phyloP scores from a whole-genome alignment of 2,113 vertebrate genomes.

The Chionis minor region DNA sequence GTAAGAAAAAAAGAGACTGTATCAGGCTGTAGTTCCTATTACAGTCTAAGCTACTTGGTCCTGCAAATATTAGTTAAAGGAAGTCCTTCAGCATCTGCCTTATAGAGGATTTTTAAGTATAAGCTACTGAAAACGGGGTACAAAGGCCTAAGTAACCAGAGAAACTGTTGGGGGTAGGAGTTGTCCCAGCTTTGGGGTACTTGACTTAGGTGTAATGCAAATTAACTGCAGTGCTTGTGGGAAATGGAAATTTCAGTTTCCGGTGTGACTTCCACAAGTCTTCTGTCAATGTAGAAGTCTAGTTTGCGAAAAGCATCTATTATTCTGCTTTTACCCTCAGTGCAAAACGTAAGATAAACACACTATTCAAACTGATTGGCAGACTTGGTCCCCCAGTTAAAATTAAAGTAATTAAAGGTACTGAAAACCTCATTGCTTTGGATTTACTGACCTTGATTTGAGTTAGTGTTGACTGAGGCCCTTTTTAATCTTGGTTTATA shows the following conservation, averaged over 20 bases:
- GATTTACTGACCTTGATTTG: background rate
- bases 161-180: background rate
- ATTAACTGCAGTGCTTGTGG: background rate
- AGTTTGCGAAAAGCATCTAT: background rate
- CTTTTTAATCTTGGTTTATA: background rate
- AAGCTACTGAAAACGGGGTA: background rate
- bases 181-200: background rate
- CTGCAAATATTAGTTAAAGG: background rate
- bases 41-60: background rate
- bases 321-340: background rate
- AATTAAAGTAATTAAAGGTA: constrained; percentile 6
- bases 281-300: background rate
- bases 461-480: background rate
- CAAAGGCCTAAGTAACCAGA: background rate
- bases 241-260: background rate
- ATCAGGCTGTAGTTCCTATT: background rate
- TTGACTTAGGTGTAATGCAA: background rate
- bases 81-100: background rate
- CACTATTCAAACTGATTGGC: background rate
- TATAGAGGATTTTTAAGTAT: background rate
- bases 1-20: background rate
- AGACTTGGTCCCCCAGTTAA: background rate
- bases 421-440: constrained; percentile 1
- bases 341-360: background rate
- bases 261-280: background rate